Percentiles rank a stretch among this genome's conserved stretches.
Conservation (phyloP, 2,797 vertebrate genomes). For the Botia almorhae region DNA sequence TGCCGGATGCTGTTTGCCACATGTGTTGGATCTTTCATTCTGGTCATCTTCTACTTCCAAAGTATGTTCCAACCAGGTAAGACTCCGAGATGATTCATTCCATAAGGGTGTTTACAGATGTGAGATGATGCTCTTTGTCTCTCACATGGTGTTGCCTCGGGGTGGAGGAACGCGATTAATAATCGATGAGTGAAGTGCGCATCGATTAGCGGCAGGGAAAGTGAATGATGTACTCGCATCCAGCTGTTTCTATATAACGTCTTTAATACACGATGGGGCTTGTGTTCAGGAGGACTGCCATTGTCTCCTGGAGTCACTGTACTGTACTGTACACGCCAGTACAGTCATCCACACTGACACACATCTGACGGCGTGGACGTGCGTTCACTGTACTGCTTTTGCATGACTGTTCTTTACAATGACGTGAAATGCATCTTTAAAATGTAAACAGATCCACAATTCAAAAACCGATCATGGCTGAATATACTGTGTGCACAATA, state of each 20-base stretch:
- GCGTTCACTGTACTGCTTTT: slow-evolving; percentile 9
- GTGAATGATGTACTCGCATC: slow-evolving; percentile 5
- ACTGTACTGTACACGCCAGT: slow-evolving; percentile 42
- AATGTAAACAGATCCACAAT: no score
- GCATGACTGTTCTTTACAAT: background rate
- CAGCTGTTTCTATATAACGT: background rate
- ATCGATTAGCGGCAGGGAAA: slow-evolving; percentile 14
- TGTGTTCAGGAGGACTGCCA: slow-evolving; percentile 25
- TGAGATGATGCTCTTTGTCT: background rate
- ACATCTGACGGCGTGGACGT: slow-evolving; percentile 14
- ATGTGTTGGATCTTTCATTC: slow-evolving; percentile 95
- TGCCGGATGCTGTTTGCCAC: slow-evolving; percentile 96
- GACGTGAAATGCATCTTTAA: background rate
- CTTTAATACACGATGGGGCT: background rate
- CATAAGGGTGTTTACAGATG: no score
- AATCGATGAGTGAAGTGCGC: slow-evolving; percentile 43
- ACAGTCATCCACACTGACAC: slow-evolving; percentile 38
- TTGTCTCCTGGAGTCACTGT: slow-evolving; percentile 61
- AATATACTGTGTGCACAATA: background rate
- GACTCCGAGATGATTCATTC: slow-evolving; percentile 60
- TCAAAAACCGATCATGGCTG: background rate
- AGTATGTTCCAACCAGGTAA: slow-evolving; percentile 99
- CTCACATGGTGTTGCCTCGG: slow-evolving; percentile 18
- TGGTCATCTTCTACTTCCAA: slow-evolving; percentile 99
- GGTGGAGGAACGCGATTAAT: slow-evolving; percentile 49